Percentiles rank a stretch among this genome's conserved stretches.
phyloP scores from a whole-genome alignment of 2,113 vertebrate species.

The Rhipidura dahli region DNA sequence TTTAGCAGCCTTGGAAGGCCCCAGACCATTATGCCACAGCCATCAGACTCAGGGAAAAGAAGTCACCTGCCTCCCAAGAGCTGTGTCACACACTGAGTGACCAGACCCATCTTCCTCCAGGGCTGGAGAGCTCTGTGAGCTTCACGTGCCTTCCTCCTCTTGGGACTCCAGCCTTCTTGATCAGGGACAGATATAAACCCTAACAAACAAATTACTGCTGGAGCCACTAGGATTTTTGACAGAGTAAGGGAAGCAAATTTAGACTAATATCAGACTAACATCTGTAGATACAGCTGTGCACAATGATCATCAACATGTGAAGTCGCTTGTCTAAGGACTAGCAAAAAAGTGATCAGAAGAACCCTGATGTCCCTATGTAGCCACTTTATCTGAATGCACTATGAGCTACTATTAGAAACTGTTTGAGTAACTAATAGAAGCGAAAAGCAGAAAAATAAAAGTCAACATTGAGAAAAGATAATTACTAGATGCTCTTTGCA shows the following conservation, averaged over 20 bases:
- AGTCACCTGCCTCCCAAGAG: not conserved
- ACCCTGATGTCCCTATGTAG: not conserved
- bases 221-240: not conserved
- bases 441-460: not conserved
- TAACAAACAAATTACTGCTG: not conserved
- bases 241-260: not conserved
- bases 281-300: rapidly evolving
- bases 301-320: not conserved
- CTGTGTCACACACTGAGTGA: not conserved
- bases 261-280: not conserved
- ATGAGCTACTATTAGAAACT: not conserved
- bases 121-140: not conserved
- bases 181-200: not conserved
- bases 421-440: not conserved
- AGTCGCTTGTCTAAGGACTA: not conserved
- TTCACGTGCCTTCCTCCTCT: rapidly evolving
- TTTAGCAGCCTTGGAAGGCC: not conserved
- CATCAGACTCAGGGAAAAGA: not conserved
- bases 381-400: not conserved
- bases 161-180: not conserved
- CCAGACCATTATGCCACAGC: not conserved
- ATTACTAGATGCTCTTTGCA: not conserved
- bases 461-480: not conserved
- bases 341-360: not conserved
- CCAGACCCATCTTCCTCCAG: not conserved